phyloP scores from a whole-genome alignment of 2,888 invertebrate genomes.

The Cryptus viduatorius region DNA sequence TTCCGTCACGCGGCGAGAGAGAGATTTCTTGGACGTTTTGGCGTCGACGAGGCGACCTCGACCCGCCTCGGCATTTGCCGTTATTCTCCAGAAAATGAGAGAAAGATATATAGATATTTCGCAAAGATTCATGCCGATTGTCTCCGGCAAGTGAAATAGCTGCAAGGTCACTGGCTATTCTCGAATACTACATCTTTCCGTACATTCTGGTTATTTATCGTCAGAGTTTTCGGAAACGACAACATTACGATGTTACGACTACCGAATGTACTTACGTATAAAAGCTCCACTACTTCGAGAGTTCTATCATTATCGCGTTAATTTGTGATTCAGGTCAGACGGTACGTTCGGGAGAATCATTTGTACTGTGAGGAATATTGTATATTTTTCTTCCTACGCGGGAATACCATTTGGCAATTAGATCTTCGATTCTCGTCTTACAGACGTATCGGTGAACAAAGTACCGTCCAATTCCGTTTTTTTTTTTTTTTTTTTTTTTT shows the following conservation, averaged over 20 bases:
- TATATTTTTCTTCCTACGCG: background rate
- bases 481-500: background rate
- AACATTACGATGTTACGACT: background rate
- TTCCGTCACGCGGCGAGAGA: background rate
- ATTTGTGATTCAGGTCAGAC: background rate
- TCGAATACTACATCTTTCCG: background rate
- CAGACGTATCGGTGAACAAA: background rate
- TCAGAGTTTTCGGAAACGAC: conserved; percentile 5
- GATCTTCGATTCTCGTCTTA: no score
- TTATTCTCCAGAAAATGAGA: background rate
- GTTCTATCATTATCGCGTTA: background rate
- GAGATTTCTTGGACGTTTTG: background rate
- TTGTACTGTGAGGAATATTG: background rate
- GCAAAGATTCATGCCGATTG: conserved; percentile 11
- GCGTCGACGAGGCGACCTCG: conserved; percentile 3
- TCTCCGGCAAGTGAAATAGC: conserved; percentile 13
- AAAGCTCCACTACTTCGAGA: background rate
- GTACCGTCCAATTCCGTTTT: background rate
- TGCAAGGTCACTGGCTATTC: conserved; percentile 11
- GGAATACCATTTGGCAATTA: no score
- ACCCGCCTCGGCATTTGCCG: background rate
- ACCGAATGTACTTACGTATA: background rate
- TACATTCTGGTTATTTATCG: conserved; percentile 4
- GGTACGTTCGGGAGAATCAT: background rate
- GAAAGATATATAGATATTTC: background rate